Evolutionary conservation across 2,888 invertebrate species (phyloP), one percentile per base, ranked within the genome.

Genomic region (Troides oblongomaculatus): DNA sequence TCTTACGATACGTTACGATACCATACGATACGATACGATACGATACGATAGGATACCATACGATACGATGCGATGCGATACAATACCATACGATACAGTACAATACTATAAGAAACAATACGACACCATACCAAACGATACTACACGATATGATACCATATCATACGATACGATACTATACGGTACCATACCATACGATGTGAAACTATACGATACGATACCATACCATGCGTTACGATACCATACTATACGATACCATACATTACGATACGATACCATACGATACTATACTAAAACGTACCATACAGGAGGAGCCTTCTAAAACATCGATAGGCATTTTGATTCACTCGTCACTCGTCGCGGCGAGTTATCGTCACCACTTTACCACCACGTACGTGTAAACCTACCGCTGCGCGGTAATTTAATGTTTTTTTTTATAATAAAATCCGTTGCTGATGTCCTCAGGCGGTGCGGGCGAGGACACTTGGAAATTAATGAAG

Each of bases 401-500:
- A 30, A 7, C 50, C 50, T 50, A 7, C 50, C 23, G 57, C 43
- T 30, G 63, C 59, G 61, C 53, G 43, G 65, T 65, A 62, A 69
- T 65, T 64, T 64, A 69, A 69, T 57, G 53, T 65, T 21, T 59
- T 61, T 59, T 62, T 64, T 36, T 53, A 57, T 30, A 21, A 64
- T 43, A 65, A 25, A 57, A 46, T 62, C 39, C 39, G 46, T 61
- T 65, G 56, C 69, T 10, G 69, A 69, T 69, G 61, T 69, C 69
- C 69, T 69, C 61, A 62, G 43, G 56, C 64, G 57, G 61, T 69
- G 64, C 43, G 61, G 30, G 60, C 43, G 60, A 30, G 36, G 64
- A 43, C 57, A 25, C 68, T 69, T 53, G 56, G 64, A 62, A 69
- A 46, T 65, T 69, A 69, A 69, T 69, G 69, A 65, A 65, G 64